Percentiles rank a stretch among this genome's conserved stretches.
Conservation (phyloP, 2,888 invertebrate species). For the Machimus atricapillus region DNA sequence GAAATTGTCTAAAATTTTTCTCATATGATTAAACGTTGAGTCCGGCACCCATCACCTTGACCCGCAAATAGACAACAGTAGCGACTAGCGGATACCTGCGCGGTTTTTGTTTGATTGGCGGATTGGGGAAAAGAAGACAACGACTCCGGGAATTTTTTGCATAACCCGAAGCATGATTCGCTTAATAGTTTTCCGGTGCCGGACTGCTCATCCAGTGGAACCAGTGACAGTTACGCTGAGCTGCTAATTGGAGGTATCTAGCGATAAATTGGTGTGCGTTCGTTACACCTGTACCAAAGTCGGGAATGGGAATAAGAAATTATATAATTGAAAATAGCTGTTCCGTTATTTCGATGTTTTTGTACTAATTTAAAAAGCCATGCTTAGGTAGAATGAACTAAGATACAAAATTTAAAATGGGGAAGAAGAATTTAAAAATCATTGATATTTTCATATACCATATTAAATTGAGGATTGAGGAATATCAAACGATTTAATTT, state of each 20-base stretch:
- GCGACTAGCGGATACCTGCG: background rate
- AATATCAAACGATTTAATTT: too few relatives aligned
- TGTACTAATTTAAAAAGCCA: background rate
- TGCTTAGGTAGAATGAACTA: too few relatives aligned
- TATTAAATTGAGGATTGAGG: too few relatives aligned
- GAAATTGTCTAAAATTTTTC: background rate
- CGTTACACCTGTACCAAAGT: background rate
- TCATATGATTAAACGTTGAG: background rate
- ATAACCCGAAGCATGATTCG: background rate
- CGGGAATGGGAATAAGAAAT: background rate
- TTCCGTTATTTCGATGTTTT: background rate
- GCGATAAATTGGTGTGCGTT: background rate
- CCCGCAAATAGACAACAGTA: background rate
- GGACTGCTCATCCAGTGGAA: background rate
- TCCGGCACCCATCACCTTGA: background rate
- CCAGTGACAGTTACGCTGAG: conserved; percentile 1
- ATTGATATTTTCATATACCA: too few relatives aligned
- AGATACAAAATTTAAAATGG: too few relatives aligned
- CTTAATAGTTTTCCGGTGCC: background rate
- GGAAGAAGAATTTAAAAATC: too few relatives aligned
- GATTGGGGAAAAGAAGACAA: background rate
- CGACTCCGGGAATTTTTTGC: background rate
- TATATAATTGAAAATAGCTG: background rate
- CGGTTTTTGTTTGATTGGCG: background rate
- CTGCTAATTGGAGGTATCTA: background rate